Evolutionary conservation across 2,113 vertebrate genomes (phyloP), one percentile per base, ranked within the genome.

Genomic region (Puntigrus tetrazona): DNA sequence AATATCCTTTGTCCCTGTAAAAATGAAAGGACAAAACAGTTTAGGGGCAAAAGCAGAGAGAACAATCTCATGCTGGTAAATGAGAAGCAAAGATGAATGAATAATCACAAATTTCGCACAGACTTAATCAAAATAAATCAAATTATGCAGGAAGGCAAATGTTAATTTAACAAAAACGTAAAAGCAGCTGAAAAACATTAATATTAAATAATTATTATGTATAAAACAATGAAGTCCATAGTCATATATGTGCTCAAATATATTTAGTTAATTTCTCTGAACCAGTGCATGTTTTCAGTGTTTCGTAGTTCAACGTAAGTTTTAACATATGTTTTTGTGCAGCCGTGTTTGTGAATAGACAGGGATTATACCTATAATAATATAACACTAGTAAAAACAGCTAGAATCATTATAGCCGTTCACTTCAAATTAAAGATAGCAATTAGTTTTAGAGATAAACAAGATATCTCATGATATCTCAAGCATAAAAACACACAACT

Each of bases 11-110:
- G 79, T 84, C 80, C 75, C 47, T 85, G 31, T 75, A 83, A 87
- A 83, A 87, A 86, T 89, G 81, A 83, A 83, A 88, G 82, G 87
- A 74, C 77, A 90, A 86, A 83, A 77, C 81, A 52, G 41, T 86
- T 81, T 75, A 82, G 73, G 27, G 69, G 69, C 36, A 78, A 76
- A 86, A 67, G 78, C 27, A 65, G 31, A 61, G 52, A 80, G 83
- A 72, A 41, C 11, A 59, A 20, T 77, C 55, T 78, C n/a, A 82
- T 13, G 1, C 27, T 16, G 82, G 86, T 86, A 84, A 88, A 91
- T 86, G 83, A 83, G 81, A 67, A 83, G 75, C 81, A 87, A 61
- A n/a, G 50, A 85, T 75, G 82, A 72, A 29, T 77, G 84, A 84
- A 87, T 84, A 86, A 72, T 87, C 67, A 82, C 63, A 86, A 59